Evolutionary conservation across 2,113 vertebrate species (phyloP).

Genomic region (Lamprologus tigripictilis): DNA sequence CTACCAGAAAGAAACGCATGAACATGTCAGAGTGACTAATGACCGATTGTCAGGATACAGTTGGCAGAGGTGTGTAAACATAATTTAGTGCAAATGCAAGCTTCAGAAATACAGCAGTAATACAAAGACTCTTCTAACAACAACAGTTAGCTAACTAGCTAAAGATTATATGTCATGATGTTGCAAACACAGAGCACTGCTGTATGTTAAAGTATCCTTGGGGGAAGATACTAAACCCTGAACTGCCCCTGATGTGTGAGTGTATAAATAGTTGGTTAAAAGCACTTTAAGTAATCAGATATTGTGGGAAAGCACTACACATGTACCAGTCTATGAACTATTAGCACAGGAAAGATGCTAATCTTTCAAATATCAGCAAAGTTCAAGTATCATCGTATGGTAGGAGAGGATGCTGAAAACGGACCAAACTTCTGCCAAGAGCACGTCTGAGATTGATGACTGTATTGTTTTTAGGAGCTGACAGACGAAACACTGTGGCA

Average conservation of each 20-base stretch:
- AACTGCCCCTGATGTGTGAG: background rate
- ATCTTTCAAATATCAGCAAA: background rate
- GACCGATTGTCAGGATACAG: background rate
- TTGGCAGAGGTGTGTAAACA: background rate
- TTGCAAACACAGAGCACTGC: background rate
- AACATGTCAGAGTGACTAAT: background rate
- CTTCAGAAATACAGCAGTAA: background rate
- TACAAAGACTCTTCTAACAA: background rate
- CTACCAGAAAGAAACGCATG: background rate
- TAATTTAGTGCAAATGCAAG: background rate
- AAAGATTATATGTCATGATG: background rate
- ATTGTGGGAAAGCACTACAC: background rate
- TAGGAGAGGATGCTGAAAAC: background rate
- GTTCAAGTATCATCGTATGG: background rate
- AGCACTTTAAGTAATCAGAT: fast-evolving
- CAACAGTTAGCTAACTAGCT: background rate
- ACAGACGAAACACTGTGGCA: background rate
- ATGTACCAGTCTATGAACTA: background rate
- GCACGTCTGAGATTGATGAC: background rate
- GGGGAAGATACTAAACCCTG: background rate
- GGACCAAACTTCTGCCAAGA: background rate
- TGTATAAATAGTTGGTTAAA: background rate
- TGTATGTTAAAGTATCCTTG: background rate
- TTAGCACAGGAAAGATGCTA: background rate
- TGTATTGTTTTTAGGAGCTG: background rate